Base-by-base conservation (phyloP, 2,113 vertebrate genomes). In the Athene noctua region DNA sequence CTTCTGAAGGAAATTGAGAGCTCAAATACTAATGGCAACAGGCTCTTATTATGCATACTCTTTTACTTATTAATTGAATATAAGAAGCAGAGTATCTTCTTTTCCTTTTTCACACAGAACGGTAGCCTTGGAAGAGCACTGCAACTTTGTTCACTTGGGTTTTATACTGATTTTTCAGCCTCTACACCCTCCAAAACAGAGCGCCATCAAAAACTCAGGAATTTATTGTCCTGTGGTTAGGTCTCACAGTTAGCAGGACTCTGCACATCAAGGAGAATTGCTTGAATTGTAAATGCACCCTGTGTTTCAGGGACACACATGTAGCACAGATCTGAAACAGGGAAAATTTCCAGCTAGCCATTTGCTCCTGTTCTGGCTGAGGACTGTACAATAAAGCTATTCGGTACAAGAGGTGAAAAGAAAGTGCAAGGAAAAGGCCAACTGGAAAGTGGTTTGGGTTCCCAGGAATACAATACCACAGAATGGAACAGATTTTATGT, bases 371-470 rank as follows among this genome's bases (percentile, higher is more conserved):
- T 51, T 88, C 52, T 52, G 19, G 34, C 32, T 80, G 52, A 57
- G 61, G 29, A 47, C 8, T 0, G 1, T 17, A 62, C 4, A 44
- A 34, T 36, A 32, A 5, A 2, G 4, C 10, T 40, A 19, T 58
- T 74, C 0, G 0, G 34, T 54, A 40, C 38, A 18, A 63, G 36
- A 68, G 3, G 13, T 29, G 18, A 40, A 78, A 91, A 77, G 30
- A 82, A 83, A 79, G 38, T 1, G 10, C 49, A 73, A 91, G 9
- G n/a, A 81, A 59, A 78, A 79, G 32, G 42, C 6, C 32, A 58
- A 36, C 9, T 74, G 21, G 23, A 74, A 68, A 52, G 49, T 32
- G 4, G 27, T n/a, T 49, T 61, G 40, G 2, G 32, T 66, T 77
- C 70, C 74, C 32, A 59, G 26, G 62, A 71, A 66, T 36, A 75